Conservation (phyloP, 2,797 vertebrate species). For the Cossypha polioptera region DNA sequence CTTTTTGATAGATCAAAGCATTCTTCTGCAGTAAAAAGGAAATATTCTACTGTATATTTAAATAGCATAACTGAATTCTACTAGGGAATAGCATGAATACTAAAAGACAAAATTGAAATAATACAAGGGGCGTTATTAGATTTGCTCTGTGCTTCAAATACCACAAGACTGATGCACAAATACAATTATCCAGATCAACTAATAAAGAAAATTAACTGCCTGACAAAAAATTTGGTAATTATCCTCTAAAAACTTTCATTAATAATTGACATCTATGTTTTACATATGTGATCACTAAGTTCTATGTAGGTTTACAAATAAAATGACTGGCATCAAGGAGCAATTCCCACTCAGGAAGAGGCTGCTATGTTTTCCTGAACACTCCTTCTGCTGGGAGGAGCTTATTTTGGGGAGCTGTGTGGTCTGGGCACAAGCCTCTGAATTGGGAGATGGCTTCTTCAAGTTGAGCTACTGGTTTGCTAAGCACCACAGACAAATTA, state of each 20-base stretch:
- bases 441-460: neutral
- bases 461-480: neutral
- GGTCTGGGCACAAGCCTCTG: neutral
- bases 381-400: neutral
- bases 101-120: neutral
- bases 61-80: constrained; percentile 49
- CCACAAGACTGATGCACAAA: constrained; percentile 1
- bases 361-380: neutral
- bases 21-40: constrained; percentile 53
- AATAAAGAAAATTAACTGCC: constrained; percentile 19
- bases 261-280: neutral
- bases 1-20: constrained; percentile 70
- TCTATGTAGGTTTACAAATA: neutral
- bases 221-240: neutral
- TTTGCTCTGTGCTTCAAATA: neutral
- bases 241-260: neutral
- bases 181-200: constrained; percentile 27
- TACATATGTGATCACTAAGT: neutral
- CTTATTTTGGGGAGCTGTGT: neutral
- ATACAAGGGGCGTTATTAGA: neutral
- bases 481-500: neutral
- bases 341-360: neutral
- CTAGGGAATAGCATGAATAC: neutral
- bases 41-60: constrained; percentile 30
- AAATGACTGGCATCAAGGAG: neutral